Base-by-base conservation (phyloP, 2,797 vertebrate genomes). In the Acrocephalus scirpaceus region DNA sequence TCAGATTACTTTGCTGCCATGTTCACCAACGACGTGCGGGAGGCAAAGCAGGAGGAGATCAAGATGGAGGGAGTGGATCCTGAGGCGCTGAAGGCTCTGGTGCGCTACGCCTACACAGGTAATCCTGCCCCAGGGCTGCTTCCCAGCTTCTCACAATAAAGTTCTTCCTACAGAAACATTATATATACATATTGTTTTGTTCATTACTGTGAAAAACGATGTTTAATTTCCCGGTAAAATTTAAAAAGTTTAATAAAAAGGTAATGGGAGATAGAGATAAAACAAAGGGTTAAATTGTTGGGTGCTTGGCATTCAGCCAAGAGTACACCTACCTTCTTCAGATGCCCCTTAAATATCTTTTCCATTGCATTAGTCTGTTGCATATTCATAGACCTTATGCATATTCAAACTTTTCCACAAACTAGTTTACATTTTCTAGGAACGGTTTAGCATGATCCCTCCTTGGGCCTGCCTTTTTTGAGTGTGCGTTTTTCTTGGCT, bases 1-100 rank as follows among this genome's bases (percentile, higher is more conserved):
- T 99, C 99, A 2, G 99, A 99, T 98, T 99, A 99, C 95, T 99
- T 99, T 95, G 99, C 99, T 78, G 99, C 99, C 12, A 99, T 99
- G 99, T 99, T 99, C 98, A 99, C 99, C 92, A 99, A 98, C 38
- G 99, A 99, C 5, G 99, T 99, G 81, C 98, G 98, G 77, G 99
- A 99, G 95, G 99, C 99, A 1, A 99, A 99, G 96, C 98, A 99
- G 96, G 99, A 99, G 93, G 99, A 99, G 97, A 98, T 99, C 97
- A 99, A 98, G 97, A 99, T 99, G 99, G 99, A 99, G 95, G 99
- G 99, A 69, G 98, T 99, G 25, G 99, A 99, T 93, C 99, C 99
- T 0, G 98, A 99, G 51, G 99, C 99, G 1, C 98, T 99, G 78
- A 98, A 98, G 96, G 98, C 99, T 13, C 97, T 99, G 96, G 99